Evolutionary conservation across 2,113 vertebrate species (phyloP).

Genomic region (Oenanthe melanoleuca): DNA sequence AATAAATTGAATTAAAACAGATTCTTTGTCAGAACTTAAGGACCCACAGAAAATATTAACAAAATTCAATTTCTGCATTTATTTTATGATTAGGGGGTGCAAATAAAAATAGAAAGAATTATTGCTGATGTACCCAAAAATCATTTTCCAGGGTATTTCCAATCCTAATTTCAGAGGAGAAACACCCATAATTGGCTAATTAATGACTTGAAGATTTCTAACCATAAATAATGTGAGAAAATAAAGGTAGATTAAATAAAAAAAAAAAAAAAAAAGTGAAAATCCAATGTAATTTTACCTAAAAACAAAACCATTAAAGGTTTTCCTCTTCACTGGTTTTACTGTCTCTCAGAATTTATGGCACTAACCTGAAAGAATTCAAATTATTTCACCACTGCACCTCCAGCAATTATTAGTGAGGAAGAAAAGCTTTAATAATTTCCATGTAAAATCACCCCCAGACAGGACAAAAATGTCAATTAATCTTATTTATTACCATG

Average conservation of each 20-base stretch:
- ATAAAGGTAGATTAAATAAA: not conserved
- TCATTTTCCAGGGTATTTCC: too few species aligned
- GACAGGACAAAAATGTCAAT: not conserved
- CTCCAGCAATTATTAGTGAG: not conserved
- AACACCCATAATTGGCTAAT: not conserved
- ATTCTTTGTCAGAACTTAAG: too few species aligned
- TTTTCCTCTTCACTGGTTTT: slow-evolving; percentile 43
- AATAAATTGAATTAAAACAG: too few species aligned
- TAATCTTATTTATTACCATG: not conserved
- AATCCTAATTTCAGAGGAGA: too few species aligned
- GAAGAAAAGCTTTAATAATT: not conserved
- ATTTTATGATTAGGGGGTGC: too few species aligned
- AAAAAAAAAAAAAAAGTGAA: not conserved
- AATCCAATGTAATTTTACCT: slow-evolving; percentile 18
- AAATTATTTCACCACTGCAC: not conserved
- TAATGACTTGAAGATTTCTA: not conserved
- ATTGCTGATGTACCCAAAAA: too few species aligned
- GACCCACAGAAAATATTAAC: too few species aligned
- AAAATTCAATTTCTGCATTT: too few species aligned
- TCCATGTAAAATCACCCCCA: not conserved
- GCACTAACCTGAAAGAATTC: slow-evolving; percentile 16
- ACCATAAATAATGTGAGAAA: too few species aligned
- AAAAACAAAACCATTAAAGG: slow-evolving; percentile 44
- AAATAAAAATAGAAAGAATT: too few species aligned
- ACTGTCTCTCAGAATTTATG: slow-evolving; percentile 30